phyloP scores from a whole-genome alignment of 1,140 invertebrate genomes.

The Globodera rostochiensis region DNA sequence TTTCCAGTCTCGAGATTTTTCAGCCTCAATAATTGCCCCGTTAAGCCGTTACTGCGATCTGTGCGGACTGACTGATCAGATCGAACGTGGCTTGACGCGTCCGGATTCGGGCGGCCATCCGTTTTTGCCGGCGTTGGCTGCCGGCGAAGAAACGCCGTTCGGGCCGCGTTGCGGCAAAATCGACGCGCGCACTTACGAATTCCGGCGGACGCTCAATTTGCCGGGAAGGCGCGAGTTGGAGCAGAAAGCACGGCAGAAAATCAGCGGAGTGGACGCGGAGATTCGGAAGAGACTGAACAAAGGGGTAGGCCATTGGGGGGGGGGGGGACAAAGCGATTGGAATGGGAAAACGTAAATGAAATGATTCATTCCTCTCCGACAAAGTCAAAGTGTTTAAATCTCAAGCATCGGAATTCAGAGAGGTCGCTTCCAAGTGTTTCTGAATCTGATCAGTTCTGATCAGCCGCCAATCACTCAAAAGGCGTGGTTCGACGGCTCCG shows the following conservation, averaged over 20 bases:
- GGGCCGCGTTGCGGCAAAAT: slow-evolving; percentile 58
- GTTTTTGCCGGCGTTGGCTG: slow-evolving; percentile 54
- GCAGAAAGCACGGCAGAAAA: slow-evolving; percentile 59
- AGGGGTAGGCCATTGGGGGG: slow-evolving; percentile 43
- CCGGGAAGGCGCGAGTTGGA: slow-evolving; percentile 58
- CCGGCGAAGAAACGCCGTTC: slow-evolving; percentile 55
- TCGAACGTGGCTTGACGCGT: slow-evolving; percentile 57
- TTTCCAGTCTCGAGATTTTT: not conserved
- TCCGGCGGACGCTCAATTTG: slow-evolving; percentile 60
- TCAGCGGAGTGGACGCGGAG: slow-evolving; percentile 63
- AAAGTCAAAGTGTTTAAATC: not conserved
- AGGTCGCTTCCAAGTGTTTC: slow-evolving; percentile 65
- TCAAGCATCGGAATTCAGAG: slow-evolving; percentile 42
- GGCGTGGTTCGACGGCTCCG: slow-evolving; percentile 61
- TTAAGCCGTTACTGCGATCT: slow-evolving; percentile 63
- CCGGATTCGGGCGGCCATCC: slow-evolving; percentile 49
- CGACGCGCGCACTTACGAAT: slow-evolving; percentile 57
- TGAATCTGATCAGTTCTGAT: slow-evolving; percentile 61
- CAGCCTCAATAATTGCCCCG: too few relatives aligned
- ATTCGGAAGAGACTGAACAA: slow-evolving; percentile 64
- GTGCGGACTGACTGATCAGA: slow-evolving; percentile 54
- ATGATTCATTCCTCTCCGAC: not conserved
- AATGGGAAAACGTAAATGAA: not conserved
- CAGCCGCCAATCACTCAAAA: slow-evolving; percentile 58
- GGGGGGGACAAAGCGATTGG: not conserved